phyloP scores from a whole-genome alignment of 2,888 invertebrate genomes.

The Oxyteleia sp. region DNA sequence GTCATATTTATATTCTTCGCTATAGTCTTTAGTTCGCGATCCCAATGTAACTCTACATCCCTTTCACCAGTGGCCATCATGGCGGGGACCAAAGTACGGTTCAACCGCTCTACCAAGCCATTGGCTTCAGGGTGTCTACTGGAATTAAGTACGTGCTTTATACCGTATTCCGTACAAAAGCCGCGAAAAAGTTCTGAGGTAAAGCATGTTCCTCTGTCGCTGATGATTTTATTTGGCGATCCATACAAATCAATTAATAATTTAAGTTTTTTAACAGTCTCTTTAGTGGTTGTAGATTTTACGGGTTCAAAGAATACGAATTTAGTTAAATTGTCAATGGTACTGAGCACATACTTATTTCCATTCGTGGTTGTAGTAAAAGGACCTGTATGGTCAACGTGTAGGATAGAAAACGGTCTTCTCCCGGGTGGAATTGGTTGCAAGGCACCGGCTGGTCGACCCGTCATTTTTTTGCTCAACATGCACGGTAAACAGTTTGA shows the following conservation, averaged over 20 bases:
- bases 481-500: constrained; percentile 71
- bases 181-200: neutral
- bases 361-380: constrained; percentile 50
- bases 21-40: constrained; percentile 26
- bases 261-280: constrained; percentile 51
- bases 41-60: constrained; percentile 31
- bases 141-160: constrained; percentile 47
- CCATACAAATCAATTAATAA: constrained; percentile 66
- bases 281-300: constrained; percentile 43
- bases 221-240: constrained; percentile 11
- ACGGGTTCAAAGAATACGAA: constrained; percentile 64
- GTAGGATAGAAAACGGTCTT: constrained; percentile 67
- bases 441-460: constrained; percentile 70
- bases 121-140: constrained; percentile 59
- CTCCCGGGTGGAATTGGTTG: constrained; percentile 71
- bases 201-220: constrained; percentile 5
- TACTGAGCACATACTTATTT: constrained; percentile 61
- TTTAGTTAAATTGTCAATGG: constrained; percentile 53
- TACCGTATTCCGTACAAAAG: neutral
- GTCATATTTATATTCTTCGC: constrained; percentile 37
- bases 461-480: constrained; percentile 46
- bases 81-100: constrained; percentile 44
- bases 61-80: constrained; percentile 8
- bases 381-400: constrained; percentile 61
- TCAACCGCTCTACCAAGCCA: constrained; percentile 59